These are phyloP conservation scores for Meandrina meandrites DNA, from an alignment of 92 coral and sea anemone genomes.

Conservation along the genomic window DNA sequence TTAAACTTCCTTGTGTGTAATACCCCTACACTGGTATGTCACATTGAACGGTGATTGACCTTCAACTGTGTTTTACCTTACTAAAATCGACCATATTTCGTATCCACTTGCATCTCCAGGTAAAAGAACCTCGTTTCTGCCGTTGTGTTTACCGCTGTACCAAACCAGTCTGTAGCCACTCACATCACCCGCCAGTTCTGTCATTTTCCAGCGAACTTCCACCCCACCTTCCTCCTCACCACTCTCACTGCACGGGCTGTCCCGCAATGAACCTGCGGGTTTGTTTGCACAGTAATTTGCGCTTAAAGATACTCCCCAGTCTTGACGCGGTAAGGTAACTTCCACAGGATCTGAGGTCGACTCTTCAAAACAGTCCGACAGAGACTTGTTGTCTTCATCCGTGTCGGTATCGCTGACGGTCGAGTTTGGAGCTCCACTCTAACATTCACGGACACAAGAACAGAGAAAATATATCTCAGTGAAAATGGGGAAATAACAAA, in stretches of 20 bases:
- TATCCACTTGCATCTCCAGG: conserved; percentile 30
- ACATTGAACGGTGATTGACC: not conserved
- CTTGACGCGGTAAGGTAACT: conserved; percentile 79
- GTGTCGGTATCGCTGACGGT: conserved; percentile 63
- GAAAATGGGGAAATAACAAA: not conserved
- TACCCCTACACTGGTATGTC: not conserved
- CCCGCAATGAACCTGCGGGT: conserved; percentile 18
- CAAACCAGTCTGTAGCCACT: conserved; percentile 55
- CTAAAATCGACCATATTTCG: conserved; percentile 43
- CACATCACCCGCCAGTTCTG: conserved; percentile 19
- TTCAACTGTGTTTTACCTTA: conserved; percentile 22
- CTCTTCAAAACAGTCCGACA: conserved; percentile 62
- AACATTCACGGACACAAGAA: not conserved
- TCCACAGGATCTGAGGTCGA: conserved; percentile 73
- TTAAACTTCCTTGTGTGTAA: not conserved
- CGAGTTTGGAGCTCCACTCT: conserved; percentile 10
- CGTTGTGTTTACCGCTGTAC: conserved; percentile 26
- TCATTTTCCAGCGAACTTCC: conserved; percentile 39
- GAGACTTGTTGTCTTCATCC: conserved; percentile 57
- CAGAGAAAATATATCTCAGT: not conserved
- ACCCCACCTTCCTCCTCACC: conserved; percentile 52
- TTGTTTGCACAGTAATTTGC: conserved; percentile 55
- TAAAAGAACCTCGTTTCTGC: conserved; percentile 22
- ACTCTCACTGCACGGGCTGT: conserved; percentile 40
- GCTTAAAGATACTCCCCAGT: conserved; percentile 61